Base-by-base conservation (phyloP, 2,888 invertebrate species). In the Teleogryllus oceanicus region DNA sequence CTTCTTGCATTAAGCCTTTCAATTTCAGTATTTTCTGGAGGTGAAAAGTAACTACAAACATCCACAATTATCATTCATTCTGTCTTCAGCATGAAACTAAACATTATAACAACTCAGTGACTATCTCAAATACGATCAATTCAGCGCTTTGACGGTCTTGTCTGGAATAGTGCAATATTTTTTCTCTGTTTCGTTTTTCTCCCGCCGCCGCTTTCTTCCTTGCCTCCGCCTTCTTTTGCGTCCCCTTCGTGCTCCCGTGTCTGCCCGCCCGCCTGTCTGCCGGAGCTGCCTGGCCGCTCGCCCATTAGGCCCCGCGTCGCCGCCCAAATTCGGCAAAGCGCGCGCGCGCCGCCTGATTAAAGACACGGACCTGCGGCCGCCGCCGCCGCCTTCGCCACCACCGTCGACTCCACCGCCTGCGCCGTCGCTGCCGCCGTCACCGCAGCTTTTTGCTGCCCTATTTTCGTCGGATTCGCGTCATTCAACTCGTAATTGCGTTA, bases 391-490 rank as follows among this genome's bases (percentile, higher is more conserved):
- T 1, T 1, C 51, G 11, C 51, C 12, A 2, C 51, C 51, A 1
- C 51, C 16, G 11, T 5, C 18, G 18, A 2, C 37, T 8, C 5
- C 37, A 8, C 37, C 37, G 37, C 37, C 37, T 37, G 37, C 37
- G 37, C 37, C 37, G 37, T 37, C 37, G 37, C 37, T 8, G 37
- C 37, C 37, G 37, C 37, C 37, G 37, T 37, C 37, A 37, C 37
- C 37, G 62, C 13, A 13, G 62, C 62, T 62, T 62, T 62, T 62
- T 62, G 62, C 62, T 5, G 62, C 13, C 62, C 62, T 62, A 62
- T 62, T 62, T 62, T 62, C 62, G 62, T 62, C 62, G 62, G 62
- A 62, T 62, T 62, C 62, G 62, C 62, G 62, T 62, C 62, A 62
- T 62, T 62, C 62, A 62, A 62, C 62, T 13, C 62, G 62, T 62